Evolutionary conservation across 2,113 vertebrate genomes (phyloP), one percentile per base, ranked within the genome.

Genomic region (Anser cygnoides): DNA sequence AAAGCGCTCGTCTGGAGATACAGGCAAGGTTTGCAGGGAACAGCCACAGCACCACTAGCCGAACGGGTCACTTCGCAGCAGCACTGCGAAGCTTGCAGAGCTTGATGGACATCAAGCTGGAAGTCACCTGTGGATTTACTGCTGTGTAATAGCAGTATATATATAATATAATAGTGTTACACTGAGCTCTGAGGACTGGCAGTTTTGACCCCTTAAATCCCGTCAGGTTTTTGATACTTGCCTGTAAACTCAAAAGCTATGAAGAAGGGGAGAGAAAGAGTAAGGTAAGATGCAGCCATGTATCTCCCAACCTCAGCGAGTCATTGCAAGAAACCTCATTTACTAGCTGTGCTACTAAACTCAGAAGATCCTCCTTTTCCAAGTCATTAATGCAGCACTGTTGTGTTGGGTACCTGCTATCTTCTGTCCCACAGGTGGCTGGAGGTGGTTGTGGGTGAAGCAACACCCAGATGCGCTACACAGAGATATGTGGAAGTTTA

Each of bases 381-480:
- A 91, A 85, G 39, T 86, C 70, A 89, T 89, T 91, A 92, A 92
- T 76, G 50, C 62, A 92, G 70, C 44, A 85, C 17, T 95, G 70
- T 75, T 91, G 77, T 89, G 70, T 59, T 92, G 54, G 20, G 18
- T 85, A 82, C 82, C 70, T 93, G 58, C 70, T 79, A 91, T 95
- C 89, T 93, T 84, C 73, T 54, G 71, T 85, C 89, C 89, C 96
- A 92, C 94, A 96, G 93, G 94, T 96, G 91, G 93, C 84, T 97
- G 94, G 93, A 95, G 96, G 95, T 95, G 93, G 95, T 73, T 97
- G 95, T 89, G 74, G 81, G 91, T 95, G 84, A 96, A 97, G 81
- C 91, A 97, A 96, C 94, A 92, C 81, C 89, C 89, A 96, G 84
- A 96, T 95, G 67, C 21, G n/a, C 63, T 76, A 92, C 35, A 58